phyloP scores from a whole-genome alignment of 2,797 vertebrate species.

The Taeniopygia guttata region DNA sequence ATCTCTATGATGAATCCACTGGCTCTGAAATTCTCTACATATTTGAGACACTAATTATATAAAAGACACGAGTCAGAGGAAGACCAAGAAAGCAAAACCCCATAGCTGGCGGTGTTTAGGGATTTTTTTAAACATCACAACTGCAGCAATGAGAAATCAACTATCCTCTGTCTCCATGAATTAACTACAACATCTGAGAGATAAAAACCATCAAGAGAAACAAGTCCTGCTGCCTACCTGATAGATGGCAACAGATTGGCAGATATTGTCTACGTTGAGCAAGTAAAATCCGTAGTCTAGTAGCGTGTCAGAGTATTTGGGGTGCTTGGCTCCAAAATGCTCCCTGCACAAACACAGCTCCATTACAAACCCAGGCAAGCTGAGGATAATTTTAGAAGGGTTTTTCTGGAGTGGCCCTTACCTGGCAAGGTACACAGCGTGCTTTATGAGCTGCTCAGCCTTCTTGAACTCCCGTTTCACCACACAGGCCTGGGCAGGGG shows the following conservation, averaged over 20 bases:
- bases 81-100: background rate
- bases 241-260: constrained; percentile 98
- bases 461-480: constrained; percentile 98
- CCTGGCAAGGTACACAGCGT: constrained; percentile 96
- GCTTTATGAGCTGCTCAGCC: constrained; percentile 99
- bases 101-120: fast-evolving
- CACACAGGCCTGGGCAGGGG: constrained; percentile 87
- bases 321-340: constrained; percentile 98
- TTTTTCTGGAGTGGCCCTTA: constrained; percentile 59
- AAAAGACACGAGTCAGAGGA: background rate
- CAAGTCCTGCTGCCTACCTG: constrained; percentile 79
- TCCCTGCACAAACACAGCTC: constrained; percentile 80
- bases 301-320: constrained; percentile 97
- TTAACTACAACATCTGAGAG: background rate
- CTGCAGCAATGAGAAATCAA: background rate
- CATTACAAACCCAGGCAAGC: background rate
- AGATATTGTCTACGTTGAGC: constrained; percentile 99
- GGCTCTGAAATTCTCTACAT: background rate
- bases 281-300: constrained; percentile 99
- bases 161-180: background rate
- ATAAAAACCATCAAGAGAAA: background rate
- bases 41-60: background rate
- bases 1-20: background rate
- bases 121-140: background rate
- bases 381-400: fast-evolving